A percentile compares a stretch with the other conserved stretches of the same genome.
These are phyloP conservation scores for Dendroctonus valens DNA, from an alignment of 1,140 invertebrate species.

Conservation along the genomic window DNA sequence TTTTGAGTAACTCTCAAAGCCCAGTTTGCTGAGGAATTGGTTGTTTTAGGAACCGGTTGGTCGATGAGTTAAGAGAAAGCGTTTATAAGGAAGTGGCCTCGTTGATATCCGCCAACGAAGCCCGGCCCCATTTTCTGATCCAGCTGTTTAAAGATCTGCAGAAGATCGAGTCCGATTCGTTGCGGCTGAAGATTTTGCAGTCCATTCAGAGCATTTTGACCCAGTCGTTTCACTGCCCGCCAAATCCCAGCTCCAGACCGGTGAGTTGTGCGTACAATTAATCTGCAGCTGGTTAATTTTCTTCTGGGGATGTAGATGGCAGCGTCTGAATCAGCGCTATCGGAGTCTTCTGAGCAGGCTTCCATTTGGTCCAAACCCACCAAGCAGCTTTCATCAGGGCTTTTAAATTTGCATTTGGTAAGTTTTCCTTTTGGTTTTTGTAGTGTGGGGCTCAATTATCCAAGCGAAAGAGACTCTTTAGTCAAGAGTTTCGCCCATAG, in stretches of 20 bases:
- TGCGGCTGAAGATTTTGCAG: conserved; percentile 60
- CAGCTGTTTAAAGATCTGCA: conserved; percentile 66
- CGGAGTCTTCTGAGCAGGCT: conserved; percentile 24
- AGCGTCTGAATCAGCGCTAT: conserved; percentile 13
- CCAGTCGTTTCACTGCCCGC: conserved; percentile 37
- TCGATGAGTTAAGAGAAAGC: conserved; percentile 64
- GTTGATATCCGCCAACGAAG: conserved; percentile 67
- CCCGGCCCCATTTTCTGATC: conserved; percentile 65
- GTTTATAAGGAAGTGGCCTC: conserved; percentile 70
- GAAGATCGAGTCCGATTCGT: conserved; percentile 63
- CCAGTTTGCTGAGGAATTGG: conserved; percentile 4
- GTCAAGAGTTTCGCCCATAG: too few relatives aligned
- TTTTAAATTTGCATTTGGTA: conserved; percentile 26
- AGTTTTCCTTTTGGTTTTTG: not conserved
- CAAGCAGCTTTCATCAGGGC: conserved; percentile 25
- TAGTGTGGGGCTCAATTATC: too few relatives aligned
- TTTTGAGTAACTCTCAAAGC: not conserved
- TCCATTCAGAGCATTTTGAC: conserved; percentile 55
- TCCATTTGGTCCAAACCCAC: conserved; percentile 33
- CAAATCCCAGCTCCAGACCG: conserved; percentile 30
- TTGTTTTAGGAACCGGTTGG: conserved; percentile 55
- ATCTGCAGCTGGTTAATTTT: conserved; percentile 5
- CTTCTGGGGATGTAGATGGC: conserved; percentile 8
- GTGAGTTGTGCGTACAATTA: conserved; percentile 19
- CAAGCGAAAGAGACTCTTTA: too few relatives aligned